These are phyloP conservation scores for Gymnoscopelus braueri DNA, from an alignment of 2,797 vertebrate species.

Conservation along the genomic window DNA sequence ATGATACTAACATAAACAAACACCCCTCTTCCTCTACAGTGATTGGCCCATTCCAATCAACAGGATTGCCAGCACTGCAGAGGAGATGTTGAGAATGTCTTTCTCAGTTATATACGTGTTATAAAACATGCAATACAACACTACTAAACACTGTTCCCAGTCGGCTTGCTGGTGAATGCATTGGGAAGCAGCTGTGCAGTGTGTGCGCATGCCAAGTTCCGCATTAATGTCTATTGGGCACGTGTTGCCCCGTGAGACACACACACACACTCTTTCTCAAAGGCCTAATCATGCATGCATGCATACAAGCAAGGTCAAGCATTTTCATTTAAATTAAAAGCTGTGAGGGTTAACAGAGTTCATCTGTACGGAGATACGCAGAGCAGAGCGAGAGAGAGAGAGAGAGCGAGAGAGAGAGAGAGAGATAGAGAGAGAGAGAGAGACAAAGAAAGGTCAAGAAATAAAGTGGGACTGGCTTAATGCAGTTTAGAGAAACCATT, in stretches of 20 bases:
- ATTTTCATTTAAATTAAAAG: slow-evolving; percentile 43
- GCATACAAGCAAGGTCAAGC: slow-evolving; percentile 21
- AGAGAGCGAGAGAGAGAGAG: neutral
- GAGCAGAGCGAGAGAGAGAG: neutral
- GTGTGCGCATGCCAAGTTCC: too few relatives aligned
- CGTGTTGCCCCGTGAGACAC: neutral
- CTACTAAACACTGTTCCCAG: too few relatives aligned
- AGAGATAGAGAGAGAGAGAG: neutral
- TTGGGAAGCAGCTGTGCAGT: too few relatives aligned
- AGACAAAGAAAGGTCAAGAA: neutral
- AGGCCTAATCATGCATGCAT: slow-evolving; percentile 6
- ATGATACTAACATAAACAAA: too few relatives aligned
- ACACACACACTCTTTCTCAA: neutral
- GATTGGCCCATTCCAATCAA: too few relatives aligned
- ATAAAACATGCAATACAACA: too few relatives aligned
- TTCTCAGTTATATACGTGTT: too few relatives aligned
- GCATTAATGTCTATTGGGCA: too few relatives aligned
- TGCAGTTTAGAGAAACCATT: neutral
- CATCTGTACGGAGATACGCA: neutral
- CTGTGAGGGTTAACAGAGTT: slow-evolving; percentile 16
- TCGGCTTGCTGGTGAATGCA: too few relatives aligned
- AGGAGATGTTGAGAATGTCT: too few relatives aligned
- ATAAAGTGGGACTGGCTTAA: neutral
- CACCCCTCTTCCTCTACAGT: too few relatives aligned
- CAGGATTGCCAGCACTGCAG: too few relatives aligned